Conservation (phyloP, 2,113 vertebrate genomes). For the Gallinago paraguaiae region DNA sequence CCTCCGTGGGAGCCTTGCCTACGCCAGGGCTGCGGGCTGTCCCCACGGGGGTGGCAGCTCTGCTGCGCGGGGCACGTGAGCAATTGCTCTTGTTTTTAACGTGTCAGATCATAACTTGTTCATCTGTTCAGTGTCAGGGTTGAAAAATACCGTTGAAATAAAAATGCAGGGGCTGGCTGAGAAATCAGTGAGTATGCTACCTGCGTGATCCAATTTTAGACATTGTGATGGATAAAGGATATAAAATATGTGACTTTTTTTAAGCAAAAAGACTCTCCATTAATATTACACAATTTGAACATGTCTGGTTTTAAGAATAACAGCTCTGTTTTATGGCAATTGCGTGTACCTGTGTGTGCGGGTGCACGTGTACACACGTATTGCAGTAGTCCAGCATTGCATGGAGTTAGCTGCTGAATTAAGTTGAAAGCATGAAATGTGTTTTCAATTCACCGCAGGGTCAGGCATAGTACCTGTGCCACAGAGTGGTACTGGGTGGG, state of each 20-base stretch:
- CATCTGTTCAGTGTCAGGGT: not conserved
- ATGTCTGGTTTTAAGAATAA: constrained; percentile 27
- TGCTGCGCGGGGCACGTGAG: not conserved
- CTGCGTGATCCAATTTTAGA: not conserved
- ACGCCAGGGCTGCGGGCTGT: not conserved
- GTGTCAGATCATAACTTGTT: not conserved
- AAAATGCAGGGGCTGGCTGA: not conserved
- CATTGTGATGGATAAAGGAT: not conserved
- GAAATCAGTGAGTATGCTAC: not conserved
- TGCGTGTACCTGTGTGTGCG: not conserved
- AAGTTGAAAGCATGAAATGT: not conserved
- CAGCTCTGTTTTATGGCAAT: not conserved
- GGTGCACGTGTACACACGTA: rapidly evolving
- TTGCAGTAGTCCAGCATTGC: not conserved
- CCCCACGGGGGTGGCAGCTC: not conserved
- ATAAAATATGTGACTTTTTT: not conserved
- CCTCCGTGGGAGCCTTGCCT: not conserved
- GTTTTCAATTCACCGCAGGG: not conserved
- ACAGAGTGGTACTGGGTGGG: not conserved
- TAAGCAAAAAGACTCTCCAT: not conserved
- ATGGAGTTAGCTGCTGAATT: not conserved
- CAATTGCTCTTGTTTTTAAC: not conserved
- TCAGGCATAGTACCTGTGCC: too few relatives aligned
- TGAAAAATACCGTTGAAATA: not conserved
- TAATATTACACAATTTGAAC: not conserved